Base-by-base conservation (phyloP, 2,797 vertebrate genomes). In the Hybognathus amarus region DNA sequence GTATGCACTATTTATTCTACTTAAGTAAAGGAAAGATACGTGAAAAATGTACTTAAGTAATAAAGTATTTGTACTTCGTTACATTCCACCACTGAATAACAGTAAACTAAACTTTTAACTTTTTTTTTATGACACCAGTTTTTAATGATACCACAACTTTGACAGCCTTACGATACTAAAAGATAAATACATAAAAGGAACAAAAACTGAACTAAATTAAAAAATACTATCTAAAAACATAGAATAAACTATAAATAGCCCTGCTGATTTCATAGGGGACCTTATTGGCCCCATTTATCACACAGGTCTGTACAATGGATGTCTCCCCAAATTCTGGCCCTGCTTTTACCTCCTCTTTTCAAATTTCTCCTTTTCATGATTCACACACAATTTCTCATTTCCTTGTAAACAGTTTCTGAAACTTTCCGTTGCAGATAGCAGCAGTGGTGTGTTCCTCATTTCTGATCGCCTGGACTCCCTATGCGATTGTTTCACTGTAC, bases 391-490 rank as follows among this genome's bases (percentile, higher is more conserved):
- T 24, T 52, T 36, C 9, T 8, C 5, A 7, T 76, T 76, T 40
- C 11, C 22, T 70, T 70, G 38, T 12, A 2, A 1, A 61, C n/a
- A 4, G 36, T 77, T 59, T 66, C 20, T 79, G 38, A 33, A 77
- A 66, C 17, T 6, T 73, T 30, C 56, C 12, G 7, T 85, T 61
- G 33, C 85, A 93, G 91, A 90, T 91, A 38, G 91, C 92, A 59
- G 91, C 89, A 64, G 90, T 92, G 79, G 89, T 92, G 30, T 93
- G 89, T 50, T 27, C 30, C 83, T 86, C 86, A 56, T 92, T 94
- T 89, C 86, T 94, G 45, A 45, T 92, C 27, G 88, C 92, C 87
- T 93, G 92, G 91, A 85, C 85, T 42, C 92, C 91, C 13, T 93
- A 92, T 0, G 89, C 90, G 9, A 56, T 88, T 0, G 87, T 92